These are phyloP conservation scores for Sebastes steindachneri DNA, from an alignment of 2,797 vertebrate species.

Conservation along the genomic window DNA sequence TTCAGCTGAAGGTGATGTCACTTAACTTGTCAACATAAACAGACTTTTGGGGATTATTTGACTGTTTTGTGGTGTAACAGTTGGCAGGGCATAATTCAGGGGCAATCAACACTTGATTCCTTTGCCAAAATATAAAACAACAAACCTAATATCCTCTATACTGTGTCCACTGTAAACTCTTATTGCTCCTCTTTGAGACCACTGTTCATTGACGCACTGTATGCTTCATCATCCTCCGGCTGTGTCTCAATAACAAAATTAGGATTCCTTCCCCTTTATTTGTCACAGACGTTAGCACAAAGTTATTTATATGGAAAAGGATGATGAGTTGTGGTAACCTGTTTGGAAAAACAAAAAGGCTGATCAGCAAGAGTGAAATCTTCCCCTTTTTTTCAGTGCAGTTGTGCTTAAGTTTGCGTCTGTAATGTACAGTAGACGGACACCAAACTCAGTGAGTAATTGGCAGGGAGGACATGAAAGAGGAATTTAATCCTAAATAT, in stretches of 20 bases:
- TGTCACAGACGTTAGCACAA: neutral
- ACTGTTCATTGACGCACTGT: neutral
- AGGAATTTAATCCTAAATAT: neutral
- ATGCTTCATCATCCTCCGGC: too few relatives aligned
- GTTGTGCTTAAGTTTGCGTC: neutral
- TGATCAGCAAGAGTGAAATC: neutral
- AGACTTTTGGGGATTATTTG: neutral
- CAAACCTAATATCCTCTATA: neutral
- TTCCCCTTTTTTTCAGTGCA: neutral
- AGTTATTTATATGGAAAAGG: neutral
- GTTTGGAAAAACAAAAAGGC: neutral
- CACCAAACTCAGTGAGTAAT: neutral
- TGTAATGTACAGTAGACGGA: neutral
- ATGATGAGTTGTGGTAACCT: neutral
- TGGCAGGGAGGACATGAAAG: neutral
- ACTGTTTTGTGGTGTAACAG: neutral
- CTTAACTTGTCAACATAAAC: too few relatives aligned
- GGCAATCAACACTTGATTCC: neutral
- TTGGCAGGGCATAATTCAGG: accelerated
- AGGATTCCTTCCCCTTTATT: neutral
- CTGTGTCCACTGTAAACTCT: neutral
- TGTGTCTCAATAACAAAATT: neutral
- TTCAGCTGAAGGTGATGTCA: neutral
- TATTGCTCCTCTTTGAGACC: neutral
- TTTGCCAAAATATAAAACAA: neutral